phyloP scores from a whole-genome alignment of 1,140 invertebrate genomes.

The Pseudomyrmex gracilis region DNA sequence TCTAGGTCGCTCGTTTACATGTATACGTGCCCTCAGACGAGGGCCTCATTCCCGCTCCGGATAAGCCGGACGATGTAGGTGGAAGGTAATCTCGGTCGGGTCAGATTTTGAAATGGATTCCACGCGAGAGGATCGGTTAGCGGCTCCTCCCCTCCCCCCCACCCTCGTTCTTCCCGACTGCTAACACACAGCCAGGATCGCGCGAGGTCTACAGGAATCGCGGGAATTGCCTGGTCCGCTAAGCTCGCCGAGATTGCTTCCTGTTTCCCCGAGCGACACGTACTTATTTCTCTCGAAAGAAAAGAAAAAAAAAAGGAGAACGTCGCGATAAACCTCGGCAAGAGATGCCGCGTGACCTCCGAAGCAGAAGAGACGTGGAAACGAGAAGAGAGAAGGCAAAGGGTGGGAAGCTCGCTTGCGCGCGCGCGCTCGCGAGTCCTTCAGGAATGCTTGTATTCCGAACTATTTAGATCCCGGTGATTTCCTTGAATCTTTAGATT shows the following conservation, averaged over 20 bases:
- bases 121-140: conserved; percentile 32
- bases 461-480: conserved; percentile 35
- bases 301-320: not conserved
- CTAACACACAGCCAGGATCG: not conserved
- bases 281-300: conserved; percentile 69
- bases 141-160: not conserved
- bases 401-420: no score
- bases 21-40: conserved; percentile 10
- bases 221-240: conserved; percentile 68
- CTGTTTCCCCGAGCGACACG: conserved; percentile 71
- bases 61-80: conserved; percentile 47
- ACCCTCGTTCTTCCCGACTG: no score
- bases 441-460: conserved; percentile 43
- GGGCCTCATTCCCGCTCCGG: conserved; percentile 16
- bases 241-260: conserved; percentile 76
- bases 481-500: conserved; percentile 32
- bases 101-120: conserved; percentile 68
- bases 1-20: conserved; percentile 45
- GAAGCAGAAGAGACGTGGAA: not conserved
- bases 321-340: conserved; percentile 57
- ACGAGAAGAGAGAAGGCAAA: conserved; percentile 2
- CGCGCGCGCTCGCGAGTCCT: conserved; percentile 23
- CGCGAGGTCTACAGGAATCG: conserved; percentile 60
- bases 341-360: conserved; percentile 21
- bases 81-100: conserved; percentile 57